These are phyloP conservation scores for Apotomis capreana DNA, from an alignment of 2,888 invertebrate genomes.

Conservation along the genomic window DNA sequence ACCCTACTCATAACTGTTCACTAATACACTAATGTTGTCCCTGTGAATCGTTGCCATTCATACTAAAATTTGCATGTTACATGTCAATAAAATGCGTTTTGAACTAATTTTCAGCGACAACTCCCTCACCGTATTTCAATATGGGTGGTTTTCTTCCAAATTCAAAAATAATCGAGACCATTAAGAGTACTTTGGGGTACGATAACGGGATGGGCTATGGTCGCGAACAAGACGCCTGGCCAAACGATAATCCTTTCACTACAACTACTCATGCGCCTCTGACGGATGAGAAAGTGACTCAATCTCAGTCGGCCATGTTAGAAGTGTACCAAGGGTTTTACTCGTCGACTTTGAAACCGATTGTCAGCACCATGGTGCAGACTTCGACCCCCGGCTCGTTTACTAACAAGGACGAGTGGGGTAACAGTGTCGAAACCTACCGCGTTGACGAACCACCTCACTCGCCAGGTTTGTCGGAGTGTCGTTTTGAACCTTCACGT, in stretches of 20 bases:
- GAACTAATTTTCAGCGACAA: constrained; percentile 78
- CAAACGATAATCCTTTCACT: constrained; percentile 80
- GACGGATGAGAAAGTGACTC: constrained; percentile 76
- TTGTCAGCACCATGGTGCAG: constrained; percentile 68
- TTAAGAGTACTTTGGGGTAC: constrained; percentile 79
- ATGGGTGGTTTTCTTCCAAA: constrained; percentile 75
- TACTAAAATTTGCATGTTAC: constrained; percentile 58
- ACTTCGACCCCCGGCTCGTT: constrained; percentile 66
- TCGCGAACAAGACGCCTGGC: constrained; percentile 76
- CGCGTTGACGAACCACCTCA: constrained; percentile 82
- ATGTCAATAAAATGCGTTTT: constrained; percentile 67
- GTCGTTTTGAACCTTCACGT: constrained; percentile 68
- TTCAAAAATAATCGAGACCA: constrained; percentile 79
- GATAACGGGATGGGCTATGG: constrained; percentile 70
- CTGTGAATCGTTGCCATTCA: constrained; percentile 45
- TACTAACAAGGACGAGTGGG: constrained; percentile 77
- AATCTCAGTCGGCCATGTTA: constrained; percentile 79
- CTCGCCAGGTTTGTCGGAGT: constrained; percentile 81
- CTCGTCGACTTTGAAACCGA: constrained; percentile 77
- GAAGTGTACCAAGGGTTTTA: constrained; percentile 81
- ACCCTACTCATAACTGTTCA: constrained; percentile 35
- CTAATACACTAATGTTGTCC: constrained; percentile 49
- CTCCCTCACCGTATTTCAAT: constrained; percentile 75
- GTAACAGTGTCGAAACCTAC: constrained; percentile 78
- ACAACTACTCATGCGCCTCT: constrained; percentile 74